A percentile compares a stretch with the other conserved stretches of the same genome.
Evolutionary conservation across 2,113 vertebrate genomes (phyloP).

Genomic region (Hydropotes inermis): DNA sequence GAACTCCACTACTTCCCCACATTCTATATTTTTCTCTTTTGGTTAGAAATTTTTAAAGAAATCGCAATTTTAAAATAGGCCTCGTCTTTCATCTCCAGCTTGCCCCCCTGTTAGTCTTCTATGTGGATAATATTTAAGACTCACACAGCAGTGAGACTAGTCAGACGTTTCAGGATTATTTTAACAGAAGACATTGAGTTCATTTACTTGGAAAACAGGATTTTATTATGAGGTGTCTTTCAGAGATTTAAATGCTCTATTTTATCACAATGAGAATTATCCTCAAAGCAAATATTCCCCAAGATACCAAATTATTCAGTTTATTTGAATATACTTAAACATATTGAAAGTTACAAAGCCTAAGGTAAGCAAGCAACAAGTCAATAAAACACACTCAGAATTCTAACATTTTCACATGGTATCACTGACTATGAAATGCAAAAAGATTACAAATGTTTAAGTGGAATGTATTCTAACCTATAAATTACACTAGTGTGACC

Average conservation of each 20-base stretch:
- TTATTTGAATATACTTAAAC: slow-evolving; percentile 30
- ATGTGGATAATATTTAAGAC: background rate
- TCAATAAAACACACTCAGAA: slow-evolving; percentile 41
- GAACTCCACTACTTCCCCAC: background rate
- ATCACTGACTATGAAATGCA: slow-evolving; percentile 20
- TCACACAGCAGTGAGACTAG: background rate
- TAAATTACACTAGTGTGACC: background rate
- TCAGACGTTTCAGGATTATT: background rate
- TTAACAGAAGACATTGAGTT: background rate
- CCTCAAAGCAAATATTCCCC: slow-evolving; percentile 46
- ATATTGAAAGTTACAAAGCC: slow-evolving; percentile 37
- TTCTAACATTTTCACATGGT: slow-evolving; percentile 20
- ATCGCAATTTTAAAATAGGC: slow-evolving; percentile 2
- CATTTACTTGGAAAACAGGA: background rate
- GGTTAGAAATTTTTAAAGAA: background rate
- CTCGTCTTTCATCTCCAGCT: background rate
- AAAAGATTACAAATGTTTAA: background rate
- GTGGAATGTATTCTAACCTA: slow-evolving; percentile 31
- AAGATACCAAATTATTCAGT: background rate
- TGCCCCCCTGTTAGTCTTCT: background rate
- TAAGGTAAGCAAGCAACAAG: slow-evolving; percentile 45
- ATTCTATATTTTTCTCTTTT: background rate
- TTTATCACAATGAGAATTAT: slow-evolving; percentile 35
- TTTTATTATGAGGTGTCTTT: slow-evolving; percentile 28
- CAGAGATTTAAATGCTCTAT: slow-evolving; percentile 29